Evolutionary conservation across 2,113 vertebrate genomes (phyloP).

Genomic region (Daboia siamensis): DNA sequence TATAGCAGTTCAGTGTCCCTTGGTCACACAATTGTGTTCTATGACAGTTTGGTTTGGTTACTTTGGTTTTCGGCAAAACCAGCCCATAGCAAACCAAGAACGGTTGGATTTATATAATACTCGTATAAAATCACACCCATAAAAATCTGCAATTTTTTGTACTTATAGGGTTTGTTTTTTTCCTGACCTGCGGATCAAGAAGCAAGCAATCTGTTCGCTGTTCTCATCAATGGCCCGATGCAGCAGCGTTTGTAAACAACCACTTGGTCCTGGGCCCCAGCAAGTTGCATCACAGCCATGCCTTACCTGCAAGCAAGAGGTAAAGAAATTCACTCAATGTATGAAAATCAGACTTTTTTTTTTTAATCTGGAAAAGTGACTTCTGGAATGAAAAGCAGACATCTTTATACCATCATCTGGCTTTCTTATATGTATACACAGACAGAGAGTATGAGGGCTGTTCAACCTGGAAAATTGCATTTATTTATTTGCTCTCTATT

Average conservation of each 20-base stretch:
- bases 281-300: slow-evolving; percentile 94
- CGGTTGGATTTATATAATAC: not conserved
- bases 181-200: slow-evolving; percentile 92
- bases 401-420: not conserved
- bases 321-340: not conserved
- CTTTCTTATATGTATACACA: not conserved
- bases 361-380: not conserved
- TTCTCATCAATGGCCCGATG: slow-evolving; percentile 96
- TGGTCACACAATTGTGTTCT: not conserved
- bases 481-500: not conserved
- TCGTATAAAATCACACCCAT: not conserved
- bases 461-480: not conserved
- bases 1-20: not conserved
- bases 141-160: not conserved
- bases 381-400: not conserved
- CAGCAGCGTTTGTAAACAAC: slow-evolving; percentile 90
- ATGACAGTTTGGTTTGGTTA: not conserved
- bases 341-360: not conserved
- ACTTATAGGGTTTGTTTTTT: not conserved
- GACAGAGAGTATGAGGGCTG: not conserved
- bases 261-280: slow-evolving; percentile 88
- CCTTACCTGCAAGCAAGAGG: slow-evolving; percentile 79
- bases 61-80: not conserved
- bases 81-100: not conserved
- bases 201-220: slow-evolving; percentile 87